These are phyloP conservation scores for Caenorhabditis inopinata DNA, from an alignment of 1,140 invertebrate genomes.

Conservation along the genomic window DNA sequence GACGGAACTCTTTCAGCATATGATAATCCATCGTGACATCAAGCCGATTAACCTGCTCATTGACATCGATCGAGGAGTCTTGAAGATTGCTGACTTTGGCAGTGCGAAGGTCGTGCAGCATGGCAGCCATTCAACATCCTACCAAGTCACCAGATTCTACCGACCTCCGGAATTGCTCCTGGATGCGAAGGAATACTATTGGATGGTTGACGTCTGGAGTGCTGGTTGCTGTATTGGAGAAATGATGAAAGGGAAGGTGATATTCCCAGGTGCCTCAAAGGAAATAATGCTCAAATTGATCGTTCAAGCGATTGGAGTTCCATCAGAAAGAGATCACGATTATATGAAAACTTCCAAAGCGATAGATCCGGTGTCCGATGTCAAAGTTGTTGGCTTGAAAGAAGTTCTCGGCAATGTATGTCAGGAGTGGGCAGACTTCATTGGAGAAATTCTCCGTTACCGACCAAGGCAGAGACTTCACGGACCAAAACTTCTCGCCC, in stretches of 20 bases:
- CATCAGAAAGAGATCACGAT: neutral
- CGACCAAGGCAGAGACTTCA: constrained; percentile 45
- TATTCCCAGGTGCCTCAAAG: constrained; percentile 79
- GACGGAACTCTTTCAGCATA: neutral
- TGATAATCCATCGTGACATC: constrained; percentile 39
- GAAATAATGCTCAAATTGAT: constrained; percentile 28
- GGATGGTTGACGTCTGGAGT: constrained; percentile 77
- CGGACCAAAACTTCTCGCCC: constrained; percentile 39
- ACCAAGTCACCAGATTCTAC: constrained; percentile 57
- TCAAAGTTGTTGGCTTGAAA: neutral
- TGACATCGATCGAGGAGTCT: constrained; percentile 7
- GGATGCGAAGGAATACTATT: constrained; percentile 45
- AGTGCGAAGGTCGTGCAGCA: constrained; percentile 52
- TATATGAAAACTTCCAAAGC: neutral
- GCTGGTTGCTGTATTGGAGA: constrained; percentile 97
- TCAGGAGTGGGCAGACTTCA: constrained; percentile 36
- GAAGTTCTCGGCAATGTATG: neutral
- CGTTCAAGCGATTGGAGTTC: neutral
- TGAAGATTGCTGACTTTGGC: constrained; percentile 62
- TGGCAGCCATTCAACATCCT: constrained; percentile 3
- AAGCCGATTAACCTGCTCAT: constrained; percentile 40
- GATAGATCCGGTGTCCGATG: neutral
- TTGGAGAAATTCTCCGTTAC: constrained; percentile 47
- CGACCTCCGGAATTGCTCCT: constrained; percentile 58
- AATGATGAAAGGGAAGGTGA: constrained; percentile 84